Evolutionary conservation across 1,140 invertebrate genomes (phyloP).

Genomic region (Scaptomyza pallida): DNA sequence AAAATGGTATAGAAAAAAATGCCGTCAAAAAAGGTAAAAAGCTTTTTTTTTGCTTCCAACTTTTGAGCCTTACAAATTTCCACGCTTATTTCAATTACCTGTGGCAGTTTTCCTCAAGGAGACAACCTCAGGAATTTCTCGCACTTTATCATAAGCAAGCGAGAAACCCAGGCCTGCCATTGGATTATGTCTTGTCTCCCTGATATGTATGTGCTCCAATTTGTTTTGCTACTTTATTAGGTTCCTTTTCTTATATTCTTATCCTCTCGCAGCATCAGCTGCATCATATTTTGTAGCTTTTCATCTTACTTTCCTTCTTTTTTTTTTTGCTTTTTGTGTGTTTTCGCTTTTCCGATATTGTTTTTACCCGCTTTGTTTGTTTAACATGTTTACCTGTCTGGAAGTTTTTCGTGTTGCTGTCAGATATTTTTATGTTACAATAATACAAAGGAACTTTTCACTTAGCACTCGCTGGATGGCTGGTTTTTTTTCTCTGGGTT

Average conservation of each 20-base stretch:
- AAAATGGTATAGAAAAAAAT: not conserved
- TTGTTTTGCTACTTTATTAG: conserved; percentile 74
- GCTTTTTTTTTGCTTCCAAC: conserved; percentile 56
- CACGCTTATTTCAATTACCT: conserved; percentile 78
- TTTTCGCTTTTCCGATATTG: conserved; percentile 57
- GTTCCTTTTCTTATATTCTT: conserved; percentile 28
- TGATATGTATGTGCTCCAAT: conserved; percentile 76
- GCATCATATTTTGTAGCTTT: no score
- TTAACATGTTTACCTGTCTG: conserved; percentile 64
- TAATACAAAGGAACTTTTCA: conserved; percentile 68
- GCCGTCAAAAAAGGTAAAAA: conserved; percentile 54
- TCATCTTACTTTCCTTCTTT: no score
- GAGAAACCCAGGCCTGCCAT: conserved; percentile 20
- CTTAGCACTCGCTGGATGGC: conserved; percentile 16
- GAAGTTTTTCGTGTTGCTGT: conserved; percentile 56
- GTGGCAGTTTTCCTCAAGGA: conserved; percentile 23
- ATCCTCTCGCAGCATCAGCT: conserved; percentile 44
- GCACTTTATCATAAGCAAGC: conserved; percentile 73
- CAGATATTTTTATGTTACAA: conserved; percentile 69
- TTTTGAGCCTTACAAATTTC: conserved; percentile 72
- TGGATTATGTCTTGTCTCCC: conserved; percentile 58
- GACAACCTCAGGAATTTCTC: conserved; percentile 59
- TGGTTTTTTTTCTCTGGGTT: conserved; percentile 65
- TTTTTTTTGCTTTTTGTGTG: conserved; percentile 26
- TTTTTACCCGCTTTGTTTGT: conserved; percentile 67